These are phyloP conservation scores for Gavia stellata DNA, from an alignment of 2,113 vertebrate genomes.

Conservation along the genomic window DNA sequence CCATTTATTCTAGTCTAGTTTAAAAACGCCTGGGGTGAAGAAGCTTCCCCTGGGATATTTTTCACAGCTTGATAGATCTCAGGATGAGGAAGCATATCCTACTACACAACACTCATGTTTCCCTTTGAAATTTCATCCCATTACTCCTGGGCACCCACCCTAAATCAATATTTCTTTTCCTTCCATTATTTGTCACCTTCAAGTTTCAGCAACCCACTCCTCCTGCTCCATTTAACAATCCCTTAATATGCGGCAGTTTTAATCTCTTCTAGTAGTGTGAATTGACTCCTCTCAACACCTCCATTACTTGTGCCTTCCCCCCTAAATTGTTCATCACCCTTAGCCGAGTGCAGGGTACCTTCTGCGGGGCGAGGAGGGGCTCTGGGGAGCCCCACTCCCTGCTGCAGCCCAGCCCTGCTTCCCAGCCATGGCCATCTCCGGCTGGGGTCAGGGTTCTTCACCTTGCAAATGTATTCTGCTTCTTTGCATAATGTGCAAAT, in stretches of 20 bases:
- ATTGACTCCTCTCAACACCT: not conserved
- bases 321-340: not conserved
- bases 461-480: not conserved
- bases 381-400: not conserved
- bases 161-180: slow-evolving; percentile 29
- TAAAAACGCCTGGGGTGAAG: slow-evolving; percentile 10
- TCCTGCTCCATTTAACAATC: not conserved
- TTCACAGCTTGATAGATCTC: slow-evolving; percentile 22
- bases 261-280: not conserved
- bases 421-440: rapidly evolving
- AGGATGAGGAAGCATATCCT: not conserved
- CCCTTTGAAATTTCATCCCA: slow-evolving; percentile 5
- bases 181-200: not conserved
- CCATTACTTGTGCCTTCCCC: not conserved
- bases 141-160: not conserved
- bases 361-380: no score
- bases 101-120: not conserved
- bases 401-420: not conserved
- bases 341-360: not conserved
- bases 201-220: not conserved
- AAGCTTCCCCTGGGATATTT: slow-evolving; percentile 22
- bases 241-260: not conserved
- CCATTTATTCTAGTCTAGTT: slow-evolving; percentile 6
- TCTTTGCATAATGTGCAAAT: not conserved
- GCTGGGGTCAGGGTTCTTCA: not conserved